These are phyloP conservation scores for Clupea harengus DNA, from an alignment of 2,113 vertebrate species.

Conservation along the genomic window DNA sequence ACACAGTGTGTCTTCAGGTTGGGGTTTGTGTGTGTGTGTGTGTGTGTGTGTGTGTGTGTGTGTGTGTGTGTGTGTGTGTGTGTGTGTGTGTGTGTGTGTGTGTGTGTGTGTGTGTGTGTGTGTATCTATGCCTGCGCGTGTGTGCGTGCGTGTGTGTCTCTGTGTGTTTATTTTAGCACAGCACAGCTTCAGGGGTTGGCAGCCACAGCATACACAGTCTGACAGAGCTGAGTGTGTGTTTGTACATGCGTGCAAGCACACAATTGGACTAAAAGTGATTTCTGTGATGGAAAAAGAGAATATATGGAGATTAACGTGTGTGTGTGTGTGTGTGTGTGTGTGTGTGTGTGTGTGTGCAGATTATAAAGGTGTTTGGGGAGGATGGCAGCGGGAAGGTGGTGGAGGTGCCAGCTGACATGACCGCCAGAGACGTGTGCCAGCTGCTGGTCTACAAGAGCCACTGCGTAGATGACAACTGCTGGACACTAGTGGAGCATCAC, in stretches of 20 bases:
- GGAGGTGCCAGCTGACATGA: slow-evolving; percentile 94
- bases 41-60: background rate
- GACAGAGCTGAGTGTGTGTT: background rate
- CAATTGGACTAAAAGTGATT: background rate
- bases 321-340: slow-evolving; percentile 13
- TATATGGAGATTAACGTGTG: slow-evolving; percentile 9
- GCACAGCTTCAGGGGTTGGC: background rate
- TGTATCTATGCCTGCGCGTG: background rate
- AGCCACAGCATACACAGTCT: background rate
- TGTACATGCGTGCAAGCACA: background rate
- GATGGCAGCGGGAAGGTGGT: slow-evolving; percentile 93
- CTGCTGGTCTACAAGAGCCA: slow-evolving; percentile 95
- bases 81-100: background rate
- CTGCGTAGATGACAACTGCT: slow-evolving; percentile 98
- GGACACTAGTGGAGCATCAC: slow-evolving; percentile 96
- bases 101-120: background rate
- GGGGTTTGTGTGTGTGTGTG: background rate
- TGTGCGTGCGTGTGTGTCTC: background rate
- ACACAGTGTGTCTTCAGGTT: background rate
- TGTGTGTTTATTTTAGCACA: background rate
- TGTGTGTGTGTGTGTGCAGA: slow-evolving; percentile 67
- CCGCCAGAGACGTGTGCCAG: slow-evolving; percentile 94
- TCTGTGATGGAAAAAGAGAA: slow-evolving; percentile 4
- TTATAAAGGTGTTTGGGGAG: slow-evolving; percentile 96
- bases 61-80: background rate